These are phyloP conservation scores for Candidula unifasciata DNA, from an alignment of 2,888 invertebrate species.

Conservation along the genomic window DNA sequence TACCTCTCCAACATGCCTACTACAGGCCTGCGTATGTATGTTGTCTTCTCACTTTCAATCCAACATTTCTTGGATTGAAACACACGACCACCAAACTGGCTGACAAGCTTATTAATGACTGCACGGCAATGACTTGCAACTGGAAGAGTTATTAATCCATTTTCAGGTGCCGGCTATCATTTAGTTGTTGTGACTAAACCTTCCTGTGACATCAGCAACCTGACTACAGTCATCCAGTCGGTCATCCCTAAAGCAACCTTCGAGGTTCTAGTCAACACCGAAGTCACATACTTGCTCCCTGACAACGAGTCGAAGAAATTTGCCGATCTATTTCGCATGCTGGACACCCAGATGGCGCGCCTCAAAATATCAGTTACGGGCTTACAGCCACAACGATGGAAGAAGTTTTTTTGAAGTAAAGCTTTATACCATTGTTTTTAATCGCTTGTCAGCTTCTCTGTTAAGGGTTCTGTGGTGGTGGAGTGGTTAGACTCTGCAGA, in stretches of 20 bases:
- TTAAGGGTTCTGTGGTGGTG: no score
- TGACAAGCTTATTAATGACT: no score
- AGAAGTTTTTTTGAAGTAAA: slow-evolving; percentile 82
- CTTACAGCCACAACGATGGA: slow-evolving; percentile 91
- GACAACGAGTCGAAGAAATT: slow-evolving; percentile 68
- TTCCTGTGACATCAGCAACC: slow-evolving; percentile 78
- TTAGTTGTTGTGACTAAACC: slow-evolving; percentile 83
- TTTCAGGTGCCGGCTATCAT: slow-evolving; percentile 87
- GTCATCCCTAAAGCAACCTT: slow-evolving; percentile 84
- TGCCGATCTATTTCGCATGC: slow-evolving; percentile 66
- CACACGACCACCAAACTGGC: no score
- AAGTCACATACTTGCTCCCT: slow-evolving; percentile 74
- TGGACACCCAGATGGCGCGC: slow-evolving; percentile 73
- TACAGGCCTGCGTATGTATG: no score
- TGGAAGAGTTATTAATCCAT: no score
- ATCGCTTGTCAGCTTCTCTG: no score
- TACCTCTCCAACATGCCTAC: no score
- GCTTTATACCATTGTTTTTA: no score
- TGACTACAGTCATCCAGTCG: slow-evolving; percentile 82
- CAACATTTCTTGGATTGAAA: no score
- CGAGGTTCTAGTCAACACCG: slow-evolving; percentile 77
- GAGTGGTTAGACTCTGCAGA: no score
- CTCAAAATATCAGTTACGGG: slow-evolving; percentile 88
- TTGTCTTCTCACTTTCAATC: no score
- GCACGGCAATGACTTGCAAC: no score